These are phyloP conservation scores for Carposina sasakii DNA, from an alignment of 1,140 invertebrate genomes.

Conservation along the genomic window DNA sequence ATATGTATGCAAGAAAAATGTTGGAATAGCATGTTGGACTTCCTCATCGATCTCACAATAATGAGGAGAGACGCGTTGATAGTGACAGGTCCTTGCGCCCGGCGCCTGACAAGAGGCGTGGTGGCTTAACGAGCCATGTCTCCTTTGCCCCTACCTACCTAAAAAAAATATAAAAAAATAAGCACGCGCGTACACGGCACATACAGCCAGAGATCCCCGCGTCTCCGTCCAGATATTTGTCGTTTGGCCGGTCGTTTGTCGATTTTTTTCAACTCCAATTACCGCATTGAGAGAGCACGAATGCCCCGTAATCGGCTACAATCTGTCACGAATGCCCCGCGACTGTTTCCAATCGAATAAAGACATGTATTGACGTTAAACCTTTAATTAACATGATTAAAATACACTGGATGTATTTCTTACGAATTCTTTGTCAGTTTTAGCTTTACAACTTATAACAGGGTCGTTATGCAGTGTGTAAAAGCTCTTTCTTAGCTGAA, in stretches of 20 bases:
- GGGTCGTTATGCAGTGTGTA: too few relatives aligned
- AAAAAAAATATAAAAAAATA: conserved; percentile 2
- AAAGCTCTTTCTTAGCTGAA: too few relatives aligned
- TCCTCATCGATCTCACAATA: conserved; percentile 28
- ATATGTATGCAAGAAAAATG: too few relatives aligned
- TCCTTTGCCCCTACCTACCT: conserved; percentile 14
- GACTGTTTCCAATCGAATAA: too few relatives aligned
- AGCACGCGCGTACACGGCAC: background rate
- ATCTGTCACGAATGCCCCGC: conserved; percentile 41
- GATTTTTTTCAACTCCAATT: conserved; percentile 32
- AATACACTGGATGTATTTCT: too few relatives aligned
- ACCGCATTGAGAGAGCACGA: conserved; percentile 41
- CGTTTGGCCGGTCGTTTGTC: background rate
- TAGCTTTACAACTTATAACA: too few relatives aligned
- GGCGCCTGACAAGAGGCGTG: conserved; percentile 19
- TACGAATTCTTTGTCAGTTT: too few relatives aligned
- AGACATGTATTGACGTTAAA: too few relatives aligned
- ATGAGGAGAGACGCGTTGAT: conserved; percentile 34
- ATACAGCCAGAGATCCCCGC: background rate
- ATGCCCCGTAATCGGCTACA: conserved; percentile 35
- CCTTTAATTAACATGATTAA: too few relatives aligned
- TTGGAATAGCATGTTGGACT: too few relatives aligned
- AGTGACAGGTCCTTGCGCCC: conserved; percentile 15
- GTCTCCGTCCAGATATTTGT: too few relatives aligned
- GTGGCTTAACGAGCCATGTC: conserved; percentile 32